These are phyloP conservation scores for Hyalella azteca DNA, from an alignment of 2,888 invertebrate species.

Conservation along the genomic window DNA sequence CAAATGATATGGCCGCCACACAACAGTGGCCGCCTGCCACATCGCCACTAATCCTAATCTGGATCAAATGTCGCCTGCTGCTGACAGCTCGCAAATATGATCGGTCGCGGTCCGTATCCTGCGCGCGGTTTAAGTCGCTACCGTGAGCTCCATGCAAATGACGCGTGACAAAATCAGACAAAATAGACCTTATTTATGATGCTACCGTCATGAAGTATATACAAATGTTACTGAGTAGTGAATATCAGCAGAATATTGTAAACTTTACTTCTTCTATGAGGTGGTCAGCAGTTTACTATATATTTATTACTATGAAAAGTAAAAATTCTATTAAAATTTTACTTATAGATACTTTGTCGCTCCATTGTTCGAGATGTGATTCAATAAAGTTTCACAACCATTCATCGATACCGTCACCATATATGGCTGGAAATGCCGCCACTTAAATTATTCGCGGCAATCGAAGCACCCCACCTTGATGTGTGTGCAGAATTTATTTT, in stretches of 20 bases:
- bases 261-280: not conserved
- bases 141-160: not conserved
- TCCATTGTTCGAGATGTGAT: too few species aligned
- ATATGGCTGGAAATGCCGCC: too few species aligned
- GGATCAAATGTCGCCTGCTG: not conserved
- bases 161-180: not conserved
- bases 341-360: too few species aligned
- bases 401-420: too few species aligned
- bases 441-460: too few species aligned
- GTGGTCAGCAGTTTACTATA: not conserved
- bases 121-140: not conserved
- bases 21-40: not conserved
- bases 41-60: not conserved
- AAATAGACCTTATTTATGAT: not conserved
- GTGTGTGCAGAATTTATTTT: too few species aligned
- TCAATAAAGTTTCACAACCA: too few species aligned
- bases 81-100: constrained; percentile 7
- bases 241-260: not conserved
- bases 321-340: not conserved
- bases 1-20: not conserved
- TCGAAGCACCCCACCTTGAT: too few species aligned
- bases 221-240: not conserved
- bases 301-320: not conserved
- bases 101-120: not conserved
- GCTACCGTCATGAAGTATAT: not conserved